Evolutionary conservation across 2,113 vertebrate species (phyloP).

Genomic region (Abramis brama): DNA sequence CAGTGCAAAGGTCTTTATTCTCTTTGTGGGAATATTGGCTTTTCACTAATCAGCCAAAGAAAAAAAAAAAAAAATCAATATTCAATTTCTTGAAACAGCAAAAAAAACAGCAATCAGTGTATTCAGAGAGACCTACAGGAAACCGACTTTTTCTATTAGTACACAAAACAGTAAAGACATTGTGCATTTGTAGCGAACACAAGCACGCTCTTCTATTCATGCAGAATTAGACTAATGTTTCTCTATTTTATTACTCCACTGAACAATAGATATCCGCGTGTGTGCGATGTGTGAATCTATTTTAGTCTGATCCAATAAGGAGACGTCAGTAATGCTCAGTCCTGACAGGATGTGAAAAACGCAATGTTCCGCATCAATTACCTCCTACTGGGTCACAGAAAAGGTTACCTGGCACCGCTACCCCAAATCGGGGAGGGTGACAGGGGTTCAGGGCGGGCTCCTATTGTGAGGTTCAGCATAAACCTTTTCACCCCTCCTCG

Average conservation of each 20-base stretch:
- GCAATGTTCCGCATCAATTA: conserved; percentile 65
- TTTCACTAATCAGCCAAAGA: conserved; percentile 37
- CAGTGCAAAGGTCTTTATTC: conserved; percentile 11
- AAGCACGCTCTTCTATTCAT: conserved; percentile 21
- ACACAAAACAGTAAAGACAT: conserved; percentile 49
- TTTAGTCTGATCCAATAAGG: conserved; percentile 64
- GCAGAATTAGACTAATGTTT: conserved; percentile 60
- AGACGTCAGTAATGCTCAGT: conserved; percentile 62
- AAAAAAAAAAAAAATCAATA: conserved; percentile 30
- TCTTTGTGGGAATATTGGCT: conserved; percentile 39
- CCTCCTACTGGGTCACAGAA: conserved; percentile 49
- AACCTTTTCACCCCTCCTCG: neutral
- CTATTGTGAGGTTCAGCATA: conserved; percentile 32
- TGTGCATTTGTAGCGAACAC: conserved; percentile 46
- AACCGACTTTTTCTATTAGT: conserved; percentile 38
- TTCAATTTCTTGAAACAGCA: conserved; percentile 3
- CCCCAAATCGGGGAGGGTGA: conserved; percentile 5
- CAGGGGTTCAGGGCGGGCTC: neutral
- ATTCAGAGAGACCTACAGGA: conserved; percentile 27
- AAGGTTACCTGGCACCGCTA: conserved; percentile 22
- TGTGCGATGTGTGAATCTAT: conserved; percentile 33
- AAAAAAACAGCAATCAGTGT: neutral
- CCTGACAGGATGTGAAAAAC: conserved; percentile 61
- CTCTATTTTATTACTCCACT: conserved; percentile 49
- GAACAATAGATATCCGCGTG: conserved; percentile 10